These are phyloP conservation scores for Myanophis thanlyinensis DNA, from an alignment of 2,113 vertebrate species.

Conservation along the genomic window DNA sequence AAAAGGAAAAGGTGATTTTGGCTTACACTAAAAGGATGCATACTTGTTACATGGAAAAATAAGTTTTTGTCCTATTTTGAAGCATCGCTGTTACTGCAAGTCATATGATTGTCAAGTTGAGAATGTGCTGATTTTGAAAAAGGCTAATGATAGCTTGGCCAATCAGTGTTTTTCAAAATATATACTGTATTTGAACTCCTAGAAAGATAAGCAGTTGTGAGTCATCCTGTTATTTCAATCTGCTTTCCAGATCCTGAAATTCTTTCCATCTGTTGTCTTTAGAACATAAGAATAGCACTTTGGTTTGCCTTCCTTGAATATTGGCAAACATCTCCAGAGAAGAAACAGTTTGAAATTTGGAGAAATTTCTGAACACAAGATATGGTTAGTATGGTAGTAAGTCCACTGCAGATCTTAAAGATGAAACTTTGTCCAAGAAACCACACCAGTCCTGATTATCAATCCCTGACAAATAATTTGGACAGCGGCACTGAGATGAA, in stretches of 20 bases:
- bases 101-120: not conserved
- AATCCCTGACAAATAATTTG: not conserved
- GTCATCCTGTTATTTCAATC: not conserved
- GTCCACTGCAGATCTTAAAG: not conserved
- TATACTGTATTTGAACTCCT: not conserved
- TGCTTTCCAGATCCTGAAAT: not conserved
- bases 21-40: not conserved
- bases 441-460: not conserved
- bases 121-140: not conserved
- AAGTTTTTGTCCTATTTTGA: not conserved
- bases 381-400: not conserved
- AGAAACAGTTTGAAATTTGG: not conserved
- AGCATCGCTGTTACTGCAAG: not conserved
- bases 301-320: not conserved
- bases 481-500: not conserved
- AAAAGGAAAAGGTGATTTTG: not conserved
- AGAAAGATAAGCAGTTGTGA: not conserved
- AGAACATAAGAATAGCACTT: not conserved
- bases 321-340: not conserved
- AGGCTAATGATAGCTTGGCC: not conserved
- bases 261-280: not conserved
- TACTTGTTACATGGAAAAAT: not conserved
- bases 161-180: not conserved
- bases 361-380: not conserved
- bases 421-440: not conserved